These are phyloP conservation scores for Lasioglossum marginatum DNA, from an alignment of 2,888 invertebrate genomes.

Conservation along the genomic window DNA sequence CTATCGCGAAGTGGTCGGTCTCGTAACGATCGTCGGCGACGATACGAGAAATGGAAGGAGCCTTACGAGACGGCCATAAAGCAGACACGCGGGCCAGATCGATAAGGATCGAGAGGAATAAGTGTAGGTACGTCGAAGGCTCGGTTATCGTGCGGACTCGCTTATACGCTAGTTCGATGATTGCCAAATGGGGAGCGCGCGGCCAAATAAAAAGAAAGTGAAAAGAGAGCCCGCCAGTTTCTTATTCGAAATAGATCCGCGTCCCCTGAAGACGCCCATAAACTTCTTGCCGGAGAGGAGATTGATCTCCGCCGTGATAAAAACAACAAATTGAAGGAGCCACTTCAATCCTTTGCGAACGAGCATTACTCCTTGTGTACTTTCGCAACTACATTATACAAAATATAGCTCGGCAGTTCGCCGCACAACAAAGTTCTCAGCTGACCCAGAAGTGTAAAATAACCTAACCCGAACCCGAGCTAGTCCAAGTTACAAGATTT, in stretches of 20 bases:
- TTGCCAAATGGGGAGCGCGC: conserved; percentile 25
- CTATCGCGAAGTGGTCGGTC: conserved; percentile 37
- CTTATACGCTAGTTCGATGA: conserved; percentile 26
- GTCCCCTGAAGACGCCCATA: neutral
- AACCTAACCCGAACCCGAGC: neutral
- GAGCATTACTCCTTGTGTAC: neutral
- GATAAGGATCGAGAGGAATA: conserved; percentile 59
- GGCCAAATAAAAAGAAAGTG: conserved; percentile 5
- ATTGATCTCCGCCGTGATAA: neutral
- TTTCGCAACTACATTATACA: neutral
- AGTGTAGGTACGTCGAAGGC: neutral
- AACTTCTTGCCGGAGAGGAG: neutral
- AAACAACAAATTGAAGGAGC: neutral
- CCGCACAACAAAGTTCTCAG: neutral
- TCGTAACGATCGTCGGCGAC: conserved; percentile 46
- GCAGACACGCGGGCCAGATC: conserved; percentile 24
- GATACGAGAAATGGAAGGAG: conserved; percentile 50
- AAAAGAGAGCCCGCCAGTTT: neutral
- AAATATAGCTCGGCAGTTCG: neutral
- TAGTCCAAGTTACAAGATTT: neutral
- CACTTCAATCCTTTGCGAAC: neutral
- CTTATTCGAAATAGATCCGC: neutral
- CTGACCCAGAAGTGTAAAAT: neutral
- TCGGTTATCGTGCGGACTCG: neutral
- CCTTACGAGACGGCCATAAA: conserved; percentile 42